Base-by-base conservation (phyloP, 2,888 invertebrate species). In the Acanthococcus lagerstroemiae region DNA sequence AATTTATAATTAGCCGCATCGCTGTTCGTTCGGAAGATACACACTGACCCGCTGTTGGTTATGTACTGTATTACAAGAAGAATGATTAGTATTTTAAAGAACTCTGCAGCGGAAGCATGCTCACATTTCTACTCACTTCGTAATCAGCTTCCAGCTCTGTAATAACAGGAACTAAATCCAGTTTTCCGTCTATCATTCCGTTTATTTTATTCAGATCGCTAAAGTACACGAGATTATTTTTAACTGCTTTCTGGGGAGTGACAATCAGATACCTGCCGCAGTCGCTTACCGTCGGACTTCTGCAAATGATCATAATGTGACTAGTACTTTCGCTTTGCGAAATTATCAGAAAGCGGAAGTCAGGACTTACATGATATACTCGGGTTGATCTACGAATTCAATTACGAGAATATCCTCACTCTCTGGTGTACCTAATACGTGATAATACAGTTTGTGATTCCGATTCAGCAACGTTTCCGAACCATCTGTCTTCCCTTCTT, bases 361-460 rank as follows among this genome's bases (percentile, higher is more conserved):
- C n/a, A 46, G n/a, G 45, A 79, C 84, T 81, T 76, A 93, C 92
- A 92, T 88, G 79, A 91, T 84, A 86, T 92, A 91, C n/a, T 85
- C 79, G 1, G 95, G 95, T 74, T 95, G 86, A 54, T 95, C 88
- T 0, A 88, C 88, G 78, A 94, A 94, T 75, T 95, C 92, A 0
- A 88, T 89, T 12, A 87, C 88, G 56, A 95, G 77, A 50, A 94
- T 80, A 79, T 97, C 97, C 60, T 92, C 84, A 0, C 83, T 79
- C 75, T 95, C 95, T 12, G 85, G 80, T 30, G 94, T 92, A 72
- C 91, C 89, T 67, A 99, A 76, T 63, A 82, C 79, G 77, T 99
- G 99, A 78, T 92, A 99, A 77, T 86, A 95, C 52, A 99, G 79
- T 76, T 95, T 95, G 77, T 99, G 96, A 78, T 93, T 85, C 74